Evolutionary conservation across 2,888 invertebrate species (phyloP), one percentile per base, ranked within the genome.

Genomic region (Xiphydria camelus): DNA sequence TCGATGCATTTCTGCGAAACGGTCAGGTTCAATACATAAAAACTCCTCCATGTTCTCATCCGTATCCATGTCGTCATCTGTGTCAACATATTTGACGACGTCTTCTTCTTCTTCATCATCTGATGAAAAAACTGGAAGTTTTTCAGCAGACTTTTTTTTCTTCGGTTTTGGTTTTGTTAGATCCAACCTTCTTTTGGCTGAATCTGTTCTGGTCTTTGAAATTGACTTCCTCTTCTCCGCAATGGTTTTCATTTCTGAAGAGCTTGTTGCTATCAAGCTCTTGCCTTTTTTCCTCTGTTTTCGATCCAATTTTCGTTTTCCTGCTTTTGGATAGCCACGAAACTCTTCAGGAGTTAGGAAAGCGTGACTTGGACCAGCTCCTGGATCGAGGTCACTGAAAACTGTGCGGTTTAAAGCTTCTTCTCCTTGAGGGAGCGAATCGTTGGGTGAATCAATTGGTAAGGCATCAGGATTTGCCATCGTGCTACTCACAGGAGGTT

Each of bases 201-300:
- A 42, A 44, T 46, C 32, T 41, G 25, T 34, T 46, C 39, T 41
- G 47, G 33, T 52, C 25, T 44, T 47, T 49, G 38, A 32, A 37
- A 43, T 46, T 56, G n/a, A n/a, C n/a, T n/a, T n/a, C n/a, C n/a
- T n/a, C n/a, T n/a, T n/a, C n/a, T n/a, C n/a, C n/a, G n/a, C n/a
- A n/a, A n/a, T n/a, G n/a, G n/a, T 49, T 26, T 53, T 37, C 56
- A 63, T 65, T 48, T 62, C 60, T 21, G 63, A 60, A 23, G 59
- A 64, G 48, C 60, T 62, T 32, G 64, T 66, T 29, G 54, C 57
- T 37, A 65, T 63, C 53, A 61, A 61, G 42, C 52, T 51, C 45
- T 58, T 55, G 26, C 62, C 57, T 41, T 59, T 55, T 55, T 53
- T 49, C 43, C 62, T 52, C 45, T 45, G 44, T 23, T 50, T 46